These are phyloP conservation scores for Cheilosia soror DNA, from an alignment of 2,888 invertebrate species.

Conservation along the genomic window DNA sequence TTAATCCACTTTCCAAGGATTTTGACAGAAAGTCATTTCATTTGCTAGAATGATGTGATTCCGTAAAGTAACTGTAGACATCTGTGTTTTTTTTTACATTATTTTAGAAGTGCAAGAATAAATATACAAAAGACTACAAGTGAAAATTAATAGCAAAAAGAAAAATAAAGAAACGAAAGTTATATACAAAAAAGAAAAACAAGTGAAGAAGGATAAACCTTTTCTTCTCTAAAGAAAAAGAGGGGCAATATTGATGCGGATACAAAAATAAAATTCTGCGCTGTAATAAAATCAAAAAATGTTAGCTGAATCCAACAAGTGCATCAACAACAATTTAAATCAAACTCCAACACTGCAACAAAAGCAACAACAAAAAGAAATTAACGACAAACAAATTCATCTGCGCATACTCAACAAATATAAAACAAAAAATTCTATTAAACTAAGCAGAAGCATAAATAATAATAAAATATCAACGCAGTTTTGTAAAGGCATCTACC, in stretches of 20 bases:
- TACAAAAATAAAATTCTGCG: conserved; percentile 17
- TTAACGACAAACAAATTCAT: conserved; percentile 26
- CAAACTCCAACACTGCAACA: conserved; percentile 29
- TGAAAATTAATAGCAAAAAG: conserved; percentile 16
- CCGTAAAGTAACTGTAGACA: conserved; percentile 16
- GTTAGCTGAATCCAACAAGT: conserved; percentile 61
- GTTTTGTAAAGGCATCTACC: conserved; percentile 9
- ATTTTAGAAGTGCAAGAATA: conserved; percentile 11
- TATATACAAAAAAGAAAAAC: not conserved
- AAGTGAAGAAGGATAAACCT: conserved; percentile 12
- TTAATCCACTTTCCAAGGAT: no score
- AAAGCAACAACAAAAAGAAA: conserved; percentile 34
- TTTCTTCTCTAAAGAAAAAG: conserved; percentile 20
- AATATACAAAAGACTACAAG: conserved; percentile 32
- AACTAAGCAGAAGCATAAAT: not conserved
- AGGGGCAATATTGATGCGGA: conserved; percentile 33
- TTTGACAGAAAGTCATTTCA: not conserved
- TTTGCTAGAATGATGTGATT: not conserved
- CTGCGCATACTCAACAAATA: conserved; percentile 27
- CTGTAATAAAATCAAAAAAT: conserved; percentile 63
- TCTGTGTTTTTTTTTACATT: not conserved
- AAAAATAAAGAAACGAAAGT: not conserved
- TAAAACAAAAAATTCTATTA: conserved; percentile 7
- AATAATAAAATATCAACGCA: conserved; percentile 20
- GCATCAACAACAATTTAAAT: conserved; percentile 43